Percentiles rank a stretch among this genome's conserved stretches.
phyloP scores from a whole-genome alignment of 2,888 invertebrate species.

The Hyppa rectilinea region DNA sequence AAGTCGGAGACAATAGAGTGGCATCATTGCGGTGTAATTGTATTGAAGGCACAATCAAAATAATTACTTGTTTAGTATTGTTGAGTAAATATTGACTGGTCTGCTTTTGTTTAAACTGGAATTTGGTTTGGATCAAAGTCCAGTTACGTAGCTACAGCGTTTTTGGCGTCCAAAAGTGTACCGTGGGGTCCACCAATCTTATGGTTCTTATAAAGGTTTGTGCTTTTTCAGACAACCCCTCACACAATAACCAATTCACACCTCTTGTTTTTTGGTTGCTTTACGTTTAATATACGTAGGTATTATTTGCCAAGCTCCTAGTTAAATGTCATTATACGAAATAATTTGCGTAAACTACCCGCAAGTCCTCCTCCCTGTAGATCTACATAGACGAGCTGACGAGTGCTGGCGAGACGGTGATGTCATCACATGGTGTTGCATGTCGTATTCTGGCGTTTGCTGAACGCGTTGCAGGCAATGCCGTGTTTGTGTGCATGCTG shows the following conservation, averaged over 20 bases:
- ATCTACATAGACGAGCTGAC: conserved; percentile 90
- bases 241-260: too few relatives aligned
- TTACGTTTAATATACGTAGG: too few relatives aligned
- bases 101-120: conserved; percentile 20
- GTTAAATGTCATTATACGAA: background rate
- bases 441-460: conserved; percentile 90
- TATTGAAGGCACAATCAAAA: conserved; percentile 7
- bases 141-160: background rate
- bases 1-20: conserved; percentile 65
- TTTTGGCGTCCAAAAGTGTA: background rate
- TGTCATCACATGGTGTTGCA: conserved; percentile 87
- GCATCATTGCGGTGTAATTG: conserved; percentile 30
- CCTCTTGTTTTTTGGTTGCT: background rate
- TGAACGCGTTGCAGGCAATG: conserved; percentile 89
- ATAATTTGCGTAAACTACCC: background rate
- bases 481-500: conserved; percentile 93
- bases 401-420: conserved; percentile 82
- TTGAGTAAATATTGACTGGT: conserved; percentile 2
- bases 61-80: conserved; percentile 29
- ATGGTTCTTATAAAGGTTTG: background rate
- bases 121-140: background rate
- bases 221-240: background rate
- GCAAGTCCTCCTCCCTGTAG: conserved; percentile 66
- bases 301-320: background rate
- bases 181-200: background rate